A percentile compares a stretch with the other conserved stretches of the same genome.
Conservation (phyloP, 2,888 invertebrate genomes). For the Mycalesis mineus region DNA sequence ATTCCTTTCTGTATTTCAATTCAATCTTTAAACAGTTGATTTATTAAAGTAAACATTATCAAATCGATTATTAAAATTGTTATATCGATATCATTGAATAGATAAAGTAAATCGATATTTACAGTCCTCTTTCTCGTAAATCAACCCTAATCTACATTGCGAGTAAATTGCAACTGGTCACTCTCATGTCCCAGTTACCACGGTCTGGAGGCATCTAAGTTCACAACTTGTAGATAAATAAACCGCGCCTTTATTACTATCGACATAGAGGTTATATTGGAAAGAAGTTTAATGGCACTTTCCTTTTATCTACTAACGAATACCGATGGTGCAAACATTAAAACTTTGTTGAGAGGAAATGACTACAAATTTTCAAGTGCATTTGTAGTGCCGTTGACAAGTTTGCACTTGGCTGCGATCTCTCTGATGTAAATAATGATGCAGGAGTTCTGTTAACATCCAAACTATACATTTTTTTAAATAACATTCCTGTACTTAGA, state of each 20-base stretch:
- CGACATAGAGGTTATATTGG: conserved; percentile 14
- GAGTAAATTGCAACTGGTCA: conserved; percentile 28
- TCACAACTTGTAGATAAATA: conserved; percentile 15
- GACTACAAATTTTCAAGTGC: conserved; percentile 19
- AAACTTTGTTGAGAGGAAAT: conserved; percentile 22
- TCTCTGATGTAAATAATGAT: neutral
- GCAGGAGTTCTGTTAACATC: too few relatives aligned
- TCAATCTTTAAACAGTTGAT: too few relatives aligned
- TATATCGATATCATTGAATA: conserved; percentile 2
- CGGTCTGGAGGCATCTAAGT: conserved; percentile 19
- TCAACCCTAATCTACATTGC: conserved; percentile 26
- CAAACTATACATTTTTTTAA: too few relatives aligned
- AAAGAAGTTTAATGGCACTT: conserved; percentile 11
- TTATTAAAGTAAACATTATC: neutral
- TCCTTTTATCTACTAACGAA: conserved; percentile 28
- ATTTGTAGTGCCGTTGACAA: conserved; percentile 3
- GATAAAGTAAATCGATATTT: conserved; percentile 20
- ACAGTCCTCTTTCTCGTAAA: conserved; percentile 19
- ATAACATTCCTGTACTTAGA: too few relatives aligned
- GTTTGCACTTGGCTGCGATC: conserved; percentile 4
- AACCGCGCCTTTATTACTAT: conserved; percentile 11
- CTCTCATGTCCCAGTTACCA: conserved; percentile 30
- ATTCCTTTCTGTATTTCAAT: too few relatives aligned
- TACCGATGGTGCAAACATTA: conserved; percentile 24
- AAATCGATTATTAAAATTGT: conserved; percentile 6